Evolutionary conservation across 1,140 invertebrate species (phyloP).

Genomic region (Seison nebaliae): DNA sequence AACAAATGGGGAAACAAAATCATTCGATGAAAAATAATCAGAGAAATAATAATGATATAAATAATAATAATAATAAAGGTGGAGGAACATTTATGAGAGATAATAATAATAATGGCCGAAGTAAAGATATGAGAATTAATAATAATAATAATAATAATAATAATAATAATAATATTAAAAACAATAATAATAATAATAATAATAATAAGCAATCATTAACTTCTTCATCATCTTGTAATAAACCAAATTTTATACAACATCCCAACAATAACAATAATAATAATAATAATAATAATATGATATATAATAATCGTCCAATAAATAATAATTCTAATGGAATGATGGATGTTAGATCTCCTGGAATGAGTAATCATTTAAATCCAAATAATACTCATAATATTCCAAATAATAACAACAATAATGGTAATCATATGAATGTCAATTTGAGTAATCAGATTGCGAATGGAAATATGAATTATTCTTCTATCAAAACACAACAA

Average conservation of each 20-base stretch:
- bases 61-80: too few relatives aligned
- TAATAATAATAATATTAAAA: not conserved
- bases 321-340: not conserved
- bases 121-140: too few relatives aligned
- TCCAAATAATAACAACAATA: not conserved
- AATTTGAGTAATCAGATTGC: not conserved
- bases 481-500: not conserved
- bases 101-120: too few relatives aligned
- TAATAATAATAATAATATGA: not conserved
- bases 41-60: too few relatives aligned
- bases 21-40: not conserved
- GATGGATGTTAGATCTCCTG: not conserved
- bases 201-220: too few relatives aligned
- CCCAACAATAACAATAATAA: not conserved
- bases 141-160: not conserved
- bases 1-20: not conserved
- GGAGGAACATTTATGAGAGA: too few relatives aligned
- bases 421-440: not conserved
- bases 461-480: not conserved
- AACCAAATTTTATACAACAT: too few relatives aligned
- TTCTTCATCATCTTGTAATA: too few relatives aligned
- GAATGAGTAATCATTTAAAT: not conserved
- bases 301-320: not conserved
- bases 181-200: not conserved
- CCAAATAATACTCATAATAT: not conserved